Base-by-base conservation (phyloP, 2,113 vertebrate genomes). In the Solea solea region DNA sequence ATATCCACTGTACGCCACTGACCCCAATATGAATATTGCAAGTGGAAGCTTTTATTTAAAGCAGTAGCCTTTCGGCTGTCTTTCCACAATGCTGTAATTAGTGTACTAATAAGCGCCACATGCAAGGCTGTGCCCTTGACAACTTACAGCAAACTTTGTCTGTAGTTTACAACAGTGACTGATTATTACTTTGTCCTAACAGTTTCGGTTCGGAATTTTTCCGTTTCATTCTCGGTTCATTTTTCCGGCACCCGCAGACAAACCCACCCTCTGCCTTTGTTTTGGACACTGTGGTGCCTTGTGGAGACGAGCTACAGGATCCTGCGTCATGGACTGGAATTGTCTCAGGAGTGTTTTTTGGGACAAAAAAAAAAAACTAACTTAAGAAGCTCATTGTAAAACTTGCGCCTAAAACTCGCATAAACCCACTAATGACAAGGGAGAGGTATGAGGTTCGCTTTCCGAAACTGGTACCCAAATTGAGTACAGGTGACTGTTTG, bases 291-390 rank as follows among this genome's bases (percentile, higher is more conserved):
- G 46, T 64, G 65, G 60, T 83, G 66, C 74, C 70, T 68, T 58
- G 40, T 40, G n/a, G 64, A 69, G n/a, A 4, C 11, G 3, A 12
- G 51, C 64, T 58, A 52, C 81, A 75, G 75, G 51, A 69, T 66
- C 64, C 72, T 81, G 39, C 28, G 25, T 61, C 44, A 12, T 88
- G 84, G 80, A 89, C 84, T 78, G 68, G 70, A 87, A 74, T 56
- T 11, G 15, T 69, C 86, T 82, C 70, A 83, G 74, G 81, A 85
- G 75, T 52, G 55, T 84, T 76, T 6, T n/a, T n/a, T n/a, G n/a
- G n/a, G n/a, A 49, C 72, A 39, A 54, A 28, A 74, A 82, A 58
- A 73, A 78, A 49, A 9, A 55, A 76, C 81, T 86, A 72, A 82
- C 62, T 57, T 64, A 55, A 67, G 16, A 14, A 21, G 21, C 21